Percentiles rank a stretch among this genome's conserved stretches.
These are phyloP conservation scores for Osmoderma eremita DNA, from an alignment of 2,888 invertebrate genomes.

Conservation along the genomic window DNA sequence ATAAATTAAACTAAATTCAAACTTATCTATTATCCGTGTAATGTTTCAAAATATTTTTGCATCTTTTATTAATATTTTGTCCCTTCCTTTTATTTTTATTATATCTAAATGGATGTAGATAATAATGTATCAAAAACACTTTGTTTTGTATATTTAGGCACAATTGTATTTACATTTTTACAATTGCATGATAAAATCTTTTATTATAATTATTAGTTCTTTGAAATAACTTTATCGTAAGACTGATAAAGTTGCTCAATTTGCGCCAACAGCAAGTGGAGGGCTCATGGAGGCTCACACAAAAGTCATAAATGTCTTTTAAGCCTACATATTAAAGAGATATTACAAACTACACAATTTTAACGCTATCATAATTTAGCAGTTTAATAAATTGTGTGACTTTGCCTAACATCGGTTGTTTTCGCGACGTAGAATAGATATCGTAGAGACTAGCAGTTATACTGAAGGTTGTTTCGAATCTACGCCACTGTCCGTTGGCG, in stretches of 20 bases:
- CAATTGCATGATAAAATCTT: slow-evolving; percentile 1
- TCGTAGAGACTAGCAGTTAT: background rate
- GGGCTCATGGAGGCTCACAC: background rate
- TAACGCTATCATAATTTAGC: no score
- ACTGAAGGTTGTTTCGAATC: background rate
- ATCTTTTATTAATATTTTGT: slow-evolving; percentile 1
- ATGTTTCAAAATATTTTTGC: slow-evolving; percentile 13
- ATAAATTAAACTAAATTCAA: slow-evolving; percentile 38
- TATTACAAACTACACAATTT: no score
- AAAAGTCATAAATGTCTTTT: no score
- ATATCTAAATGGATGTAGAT: no score
- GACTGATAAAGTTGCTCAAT: background rate
- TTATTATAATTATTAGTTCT: background rate
- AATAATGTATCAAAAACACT: no score
- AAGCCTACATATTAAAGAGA: no score
- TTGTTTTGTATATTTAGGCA: background rate
- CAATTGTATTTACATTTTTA: slow-evolving; percentile 22
- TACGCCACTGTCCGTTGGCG: background rate
- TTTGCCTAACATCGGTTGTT: background rate
- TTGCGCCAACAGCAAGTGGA: background rate
- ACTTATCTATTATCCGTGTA: slow-evolving; percentile 23
- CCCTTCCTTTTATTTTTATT: no score
- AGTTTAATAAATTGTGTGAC: no score
- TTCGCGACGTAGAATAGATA: background rate
- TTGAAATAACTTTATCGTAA: slow-evolving; percentile 32